Evolutionary conservation across 2,113 vertebrate genomes (phyloP).

Genomic region (Accipiter cooperii): DNA sequence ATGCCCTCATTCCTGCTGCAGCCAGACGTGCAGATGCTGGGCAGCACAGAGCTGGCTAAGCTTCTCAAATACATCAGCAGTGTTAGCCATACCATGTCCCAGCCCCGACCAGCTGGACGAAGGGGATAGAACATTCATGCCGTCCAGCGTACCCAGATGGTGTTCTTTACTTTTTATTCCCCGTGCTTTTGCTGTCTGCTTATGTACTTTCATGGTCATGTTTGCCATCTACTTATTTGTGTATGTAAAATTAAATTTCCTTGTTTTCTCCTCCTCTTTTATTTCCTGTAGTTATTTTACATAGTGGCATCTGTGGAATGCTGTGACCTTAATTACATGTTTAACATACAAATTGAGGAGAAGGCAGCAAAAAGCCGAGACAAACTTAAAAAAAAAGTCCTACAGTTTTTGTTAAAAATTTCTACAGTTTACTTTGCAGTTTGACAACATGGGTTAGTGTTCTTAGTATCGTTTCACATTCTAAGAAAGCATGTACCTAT

Average conservation of each 20-base stretch:
- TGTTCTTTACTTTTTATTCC: conserved; percentile 16
- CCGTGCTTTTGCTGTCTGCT: neutral
- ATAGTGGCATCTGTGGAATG: neutral
- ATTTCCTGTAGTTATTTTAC: neutral
- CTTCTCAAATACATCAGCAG: neutral
- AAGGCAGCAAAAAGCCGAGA: neutral
- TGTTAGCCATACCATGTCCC: neutral
- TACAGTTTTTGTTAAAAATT: neutral
- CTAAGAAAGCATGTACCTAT: neutral
- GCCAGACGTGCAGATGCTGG: neutral
- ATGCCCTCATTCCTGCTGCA: neutral
- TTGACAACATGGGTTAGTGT: neutral
- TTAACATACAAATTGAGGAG: neutral
- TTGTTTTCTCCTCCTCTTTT: conserved; percentile 15
- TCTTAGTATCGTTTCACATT: neutral
- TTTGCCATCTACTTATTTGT: neutral
- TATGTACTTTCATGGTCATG: neutral
- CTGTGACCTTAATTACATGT: neutral
- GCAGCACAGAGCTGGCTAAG: neutral
- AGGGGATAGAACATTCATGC: neutral
- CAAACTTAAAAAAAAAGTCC: neutral
- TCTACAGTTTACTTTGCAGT: neutral
- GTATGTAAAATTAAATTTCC: neutral
- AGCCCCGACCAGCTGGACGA: neutral
- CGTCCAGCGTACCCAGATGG: neutral